phyloP scores from a whole-genome alignment of 2,888 invertebrate species.

The Euphydryas editha region DNA sequence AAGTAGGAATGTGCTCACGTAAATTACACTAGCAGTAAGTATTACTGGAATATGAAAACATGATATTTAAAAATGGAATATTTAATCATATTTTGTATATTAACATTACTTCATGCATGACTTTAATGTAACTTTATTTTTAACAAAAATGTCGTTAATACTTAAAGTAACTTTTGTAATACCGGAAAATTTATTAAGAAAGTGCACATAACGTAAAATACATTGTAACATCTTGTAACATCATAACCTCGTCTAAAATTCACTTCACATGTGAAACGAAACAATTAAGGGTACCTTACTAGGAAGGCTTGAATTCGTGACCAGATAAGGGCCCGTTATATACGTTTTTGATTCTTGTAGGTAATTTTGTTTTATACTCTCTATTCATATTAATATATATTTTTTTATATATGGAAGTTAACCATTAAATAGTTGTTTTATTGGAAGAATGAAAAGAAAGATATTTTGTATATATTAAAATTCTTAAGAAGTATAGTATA shows the following conservation, averaged over 20 bases:
- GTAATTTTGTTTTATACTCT: slow-evolving; percentile 41
- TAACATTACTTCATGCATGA: no score
- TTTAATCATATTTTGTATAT: no score
- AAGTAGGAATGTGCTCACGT: slow-evolving; percentile 14
- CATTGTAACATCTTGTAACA: slow-evolving; percentile 20
- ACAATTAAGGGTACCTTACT: slow-evolving; percentile 43
- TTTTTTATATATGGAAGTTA: no score
- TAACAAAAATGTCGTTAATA: not conserved
- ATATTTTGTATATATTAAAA: not conserved
- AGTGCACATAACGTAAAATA: not conserved
- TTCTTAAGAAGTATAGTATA: not conserved
- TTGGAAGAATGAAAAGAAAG: not conserved
- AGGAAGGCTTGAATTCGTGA: slow-evolving; percentile 49
- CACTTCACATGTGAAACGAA: slow-evolving; percentile 43
- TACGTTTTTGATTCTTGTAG: slow-evolving; percentile 19
- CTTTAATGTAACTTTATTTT: no score
- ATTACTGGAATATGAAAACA: not conserved
- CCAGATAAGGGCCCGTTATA: slow-evolving; percentile 48
- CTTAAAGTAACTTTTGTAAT: not conserved
- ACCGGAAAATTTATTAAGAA: not conserved
- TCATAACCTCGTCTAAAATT: slow-evolving; percentile 38
- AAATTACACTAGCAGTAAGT: slow-evolving; percentile 21
- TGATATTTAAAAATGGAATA: no score
- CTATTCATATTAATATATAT: no score
- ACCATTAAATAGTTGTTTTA: not conserved